Percentiles rank a stretch among this genome's conserved stretches.
phyloP scores from a whole-genome alignment of 2,888 invertebrate species.

The Limenitis camilla region DNA sequence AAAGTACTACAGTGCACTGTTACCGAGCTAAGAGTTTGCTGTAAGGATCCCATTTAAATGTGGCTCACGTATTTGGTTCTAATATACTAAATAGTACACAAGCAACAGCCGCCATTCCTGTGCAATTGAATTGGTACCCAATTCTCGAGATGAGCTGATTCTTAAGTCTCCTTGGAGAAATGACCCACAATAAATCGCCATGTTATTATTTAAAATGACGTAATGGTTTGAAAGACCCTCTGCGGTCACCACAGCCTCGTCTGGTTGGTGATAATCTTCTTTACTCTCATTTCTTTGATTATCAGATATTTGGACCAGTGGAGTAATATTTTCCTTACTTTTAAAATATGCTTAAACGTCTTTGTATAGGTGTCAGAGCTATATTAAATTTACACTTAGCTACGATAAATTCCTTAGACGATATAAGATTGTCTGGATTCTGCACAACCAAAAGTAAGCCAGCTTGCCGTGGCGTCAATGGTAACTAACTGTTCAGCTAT shows the following conservation, averaged over 20 bases:
- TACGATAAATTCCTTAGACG: background rate
- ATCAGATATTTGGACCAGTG: background rate
- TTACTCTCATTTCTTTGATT: too few species aligned
- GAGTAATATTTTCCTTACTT: background rate
- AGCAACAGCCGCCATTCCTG: conserved; percentile 22
- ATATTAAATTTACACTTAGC: background rate
- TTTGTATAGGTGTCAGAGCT: background rate
- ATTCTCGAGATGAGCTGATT: conserved; percentile 21
- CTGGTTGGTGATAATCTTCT: too few species aligned
- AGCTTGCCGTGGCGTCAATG: conserved; percentile 17
- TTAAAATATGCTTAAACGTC: background rate
- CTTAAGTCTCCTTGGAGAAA: conserved; percentile 22
- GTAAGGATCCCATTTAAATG: conserved; percentile 10
- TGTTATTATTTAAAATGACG: conserved; percentile 8
- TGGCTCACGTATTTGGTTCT: conserved; percentile 9
- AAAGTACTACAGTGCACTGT: conserved; percentile 11
- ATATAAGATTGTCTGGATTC: conserved; percentile 19
- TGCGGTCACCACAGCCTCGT: too few species aligned
- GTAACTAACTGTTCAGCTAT: conserved; percentile 9
- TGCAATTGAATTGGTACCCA: too few species aligned
- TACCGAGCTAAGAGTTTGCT: conserved; percentile 11
- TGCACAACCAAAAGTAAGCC: conserved; percentile 22
- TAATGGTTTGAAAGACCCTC: background rate
- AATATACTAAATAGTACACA: conserved; percentile 14
- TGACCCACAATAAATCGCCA: conserved; percentile 19